Base-by-base conservation (phyloP, 1,140 invertebrate genomes). In the Drosophila sp. region DNA sequence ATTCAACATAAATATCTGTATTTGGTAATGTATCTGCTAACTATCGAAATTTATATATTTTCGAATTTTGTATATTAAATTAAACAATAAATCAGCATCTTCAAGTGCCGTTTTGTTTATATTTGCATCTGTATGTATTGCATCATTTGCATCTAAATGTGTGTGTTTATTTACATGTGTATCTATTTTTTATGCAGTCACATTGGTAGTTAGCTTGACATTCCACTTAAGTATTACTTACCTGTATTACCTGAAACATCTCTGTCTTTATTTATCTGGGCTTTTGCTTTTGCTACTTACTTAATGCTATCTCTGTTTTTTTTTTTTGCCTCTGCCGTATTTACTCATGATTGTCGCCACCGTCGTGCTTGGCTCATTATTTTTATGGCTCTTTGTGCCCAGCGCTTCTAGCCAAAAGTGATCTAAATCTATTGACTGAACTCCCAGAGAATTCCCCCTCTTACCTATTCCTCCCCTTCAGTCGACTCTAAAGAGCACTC, bases 361-460 rank as follows among this genome's bases (percentile, higher is more conserved):
- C 72, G 75, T 76, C 82, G 82, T 82, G 82, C 75, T 69, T 51
- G 80, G 82, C 82, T 87, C 82, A 86, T 86, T 86, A 86, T 81
- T 86, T 86, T 86, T 86, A 86, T 72, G 82, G 59, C 46, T 80
- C 80, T 86, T 86, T 84, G 74, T 81, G 69, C 50, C 59, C 46
- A 63, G 56, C 57, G 29, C 29, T 62, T 63, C 59, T 61, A 59
- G 46, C 72, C 50, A 72, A 82, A 86, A 79, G 75, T 86, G 82
- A 89, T 86, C 83, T 76, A 82, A 86, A 86, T 86, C 82, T 86
- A 86, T 86, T 86, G 82, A 86, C 80, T 78, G 70, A 77, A 56
- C 76, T 83, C 80, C 80, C 80, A 72, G 38, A 70, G 57, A 75
- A 16, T 25, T 29, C 34, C 51, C 51, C 36, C 11, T 38, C n/a